Evolutionary conservation across 2,888 invertebrate genomes (phyloP).

Genomic region (Calameuta pallipes): DNA sequence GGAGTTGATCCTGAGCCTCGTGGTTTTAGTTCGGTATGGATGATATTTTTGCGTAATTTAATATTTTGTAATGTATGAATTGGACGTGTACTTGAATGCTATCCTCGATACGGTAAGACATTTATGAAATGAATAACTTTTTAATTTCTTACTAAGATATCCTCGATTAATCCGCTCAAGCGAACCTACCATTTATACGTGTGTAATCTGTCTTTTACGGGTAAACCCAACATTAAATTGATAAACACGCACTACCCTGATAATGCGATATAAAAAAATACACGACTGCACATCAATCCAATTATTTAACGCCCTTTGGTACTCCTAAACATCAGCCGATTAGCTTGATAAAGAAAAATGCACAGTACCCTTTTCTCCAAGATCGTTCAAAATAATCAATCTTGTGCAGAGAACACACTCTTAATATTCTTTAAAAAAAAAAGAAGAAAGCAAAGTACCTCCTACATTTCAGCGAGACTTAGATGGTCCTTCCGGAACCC

Average conservation of each 20-base stretch:
- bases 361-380: not conserved
- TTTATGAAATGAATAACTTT: not conserved
- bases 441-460: not conserved
- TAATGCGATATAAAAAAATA: not conserved
- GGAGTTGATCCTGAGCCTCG: not conserved
- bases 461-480: not conserved
- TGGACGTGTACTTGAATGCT: not conserved
- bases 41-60: not conserved
- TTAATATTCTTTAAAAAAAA: not conserved
- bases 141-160: not conserved
- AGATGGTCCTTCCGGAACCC: constrained; percentile 29
- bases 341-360: not conserved
- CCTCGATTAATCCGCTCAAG: not conserved
- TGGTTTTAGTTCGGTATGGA: not conserved
- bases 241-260: not conserved
- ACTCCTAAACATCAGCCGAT: not conserved
- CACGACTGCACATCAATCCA: not conserved
- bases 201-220: not conserved
- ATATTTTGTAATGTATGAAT: not conserved
- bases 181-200: not conserved
- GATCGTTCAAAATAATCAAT: not conserved
- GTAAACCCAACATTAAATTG: not conserved
- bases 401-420: not conserved
- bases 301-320: not conserved
- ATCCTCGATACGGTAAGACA: not conserved